Percentiles rank a stretch among this genome's conserved stretches.
Evolutionary conservation across 1,140 invertebrate species (phyloP).

Genomic region (Argopecten irradians): DNA sequence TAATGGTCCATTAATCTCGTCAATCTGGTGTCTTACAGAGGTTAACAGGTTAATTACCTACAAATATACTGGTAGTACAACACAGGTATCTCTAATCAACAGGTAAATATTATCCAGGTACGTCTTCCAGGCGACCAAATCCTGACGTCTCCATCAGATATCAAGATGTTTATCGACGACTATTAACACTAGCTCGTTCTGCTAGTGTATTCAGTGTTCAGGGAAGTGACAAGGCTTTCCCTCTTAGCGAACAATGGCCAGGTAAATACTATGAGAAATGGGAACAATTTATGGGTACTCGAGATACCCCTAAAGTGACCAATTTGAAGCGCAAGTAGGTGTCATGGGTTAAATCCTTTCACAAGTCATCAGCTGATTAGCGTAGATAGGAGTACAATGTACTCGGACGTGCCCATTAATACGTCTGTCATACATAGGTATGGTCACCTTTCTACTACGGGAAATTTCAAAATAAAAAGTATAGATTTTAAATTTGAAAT

Average conservation of each 20-base stretch:
- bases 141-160: background rate
- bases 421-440: background rate
- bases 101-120: background rate
- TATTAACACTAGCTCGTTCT: background rate
- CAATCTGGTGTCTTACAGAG: background rate
- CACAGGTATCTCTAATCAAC: slow-evolving; percentile 4
- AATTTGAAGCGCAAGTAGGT: background rate
- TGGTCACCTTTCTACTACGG: background rate
- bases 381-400: background rate
- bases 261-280: background rate
- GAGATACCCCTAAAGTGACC: slow-evolving; percentile 14
- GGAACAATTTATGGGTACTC: background rate
- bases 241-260: background rate
- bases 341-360: slow-evolving; percentile 7
- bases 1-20: slow-evolving; percentile 1
- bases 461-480: background rate
- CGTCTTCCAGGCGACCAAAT: background rate
- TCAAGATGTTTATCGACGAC: slow-evolving; percentile 4
- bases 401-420: background rate
- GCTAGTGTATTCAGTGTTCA: background rate
- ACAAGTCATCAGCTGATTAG: background rate
- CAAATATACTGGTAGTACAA: background rate
- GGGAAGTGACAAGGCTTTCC: background rate
- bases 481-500: background rate
- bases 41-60: background rate